Evolutionary conservation across 2,797 vertebrate species (phyloP).

Genomic region (Lophius americanus): DNA sequence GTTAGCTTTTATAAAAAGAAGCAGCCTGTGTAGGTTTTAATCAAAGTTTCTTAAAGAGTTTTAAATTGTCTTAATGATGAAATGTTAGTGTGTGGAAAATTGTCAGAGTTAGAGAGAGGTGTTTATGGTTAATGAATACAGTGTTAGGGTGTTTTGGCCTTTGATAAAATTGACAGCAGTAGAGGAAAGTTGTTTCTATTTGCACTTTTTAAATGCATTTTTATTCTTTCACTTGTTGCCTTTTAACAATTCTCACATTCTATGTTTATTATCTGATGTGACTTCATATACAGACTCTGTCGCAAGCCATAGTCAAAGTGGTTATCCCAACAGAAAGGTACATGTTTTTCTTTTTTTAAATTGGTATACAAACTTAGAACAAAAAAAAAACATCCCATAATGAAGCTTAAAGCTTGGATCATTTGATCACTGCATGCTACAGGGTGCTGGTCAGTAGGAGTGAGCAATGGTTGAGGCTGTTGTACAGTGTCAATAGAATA

Average conservation of each 20-base stretch:
- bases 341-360: conserved; percentile 99
- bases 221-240: conserved; percentile 97
- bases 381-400: conserved; percentile 89
- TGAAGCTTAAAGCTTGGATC: conserved; percentile 83
- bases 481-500: conserved; percentile 42
- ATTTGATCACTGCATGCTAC: conserved; percentile 83
- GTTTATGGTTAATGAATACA: conserved; percentile 53
- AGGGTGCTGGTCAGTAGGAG: conserved; percentile 85
- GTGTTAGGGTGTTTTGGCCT: conserved; percentile 69
- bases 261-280: conserved; percentile 99
- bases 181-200: conserved; percentile 85
- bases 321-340: conserved; percentile 99
- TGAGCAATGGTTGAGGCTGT: conserved; percentile 93
- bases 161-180: conserved; percentile 90
- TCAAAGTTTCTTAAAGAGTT: conserved; percentile 42
- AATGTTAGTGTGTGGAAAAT: conserved; percentile 56
- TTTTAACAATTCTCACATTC: conserved; percentile 99
- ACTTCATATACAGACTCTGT: conserved; percentile 99
- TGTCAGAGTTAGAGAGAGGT: conserved; percentile 47
- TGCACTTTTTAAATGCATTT: conserved; percentile 98
- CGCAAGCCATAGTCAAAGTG: conserved; percentile 99
- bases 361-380: conserved; percentile 90
- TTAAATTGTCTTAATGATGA: conserved; percentile 38
- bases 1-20: conserved; percentile 51
- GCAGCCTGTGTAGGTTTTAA: conserved; percentile 47